phyloP scores from a whole-genome alignment of 2,888 invertebrate genomes.

The Eubasilissa splendida region DNA sequence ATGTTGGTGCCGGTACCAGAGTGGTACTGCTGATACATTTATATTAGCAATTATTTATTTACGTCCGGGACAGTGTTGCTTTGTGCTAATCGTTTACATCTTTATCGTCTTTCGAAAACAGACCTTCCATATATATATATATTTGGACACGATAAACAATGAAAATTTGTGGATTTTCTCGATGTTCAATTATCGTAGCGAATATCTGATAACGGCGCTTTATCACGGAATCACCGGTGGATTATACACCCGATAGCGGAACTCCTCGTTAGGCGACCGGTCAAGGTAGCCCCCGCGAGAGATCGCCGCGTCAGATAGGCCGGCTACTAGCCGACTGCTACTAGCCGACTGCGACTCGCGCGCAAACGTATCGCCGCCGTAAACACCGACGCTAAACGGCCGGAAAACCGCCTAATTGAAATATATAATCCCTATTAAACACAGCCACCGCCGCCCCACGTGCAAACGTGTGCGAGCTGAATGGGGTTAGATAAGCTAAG shows the following conservation, averaged over 20 bases:
- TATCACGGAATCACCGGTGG: constrained; percentile 10
- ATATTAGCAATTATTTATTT: no score
- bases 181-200: neutral
- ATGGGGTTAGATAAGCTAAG: neutral
- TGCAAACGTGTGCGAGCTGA: neutral
- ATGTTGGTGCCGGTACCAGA: no score
- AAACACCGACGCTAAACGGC: constrained; percentile 30
- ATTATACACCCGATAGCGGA: neutral
- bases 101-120: no score
- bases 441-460: constrained; percentile 1
- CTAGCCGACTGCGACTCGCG: neutral
- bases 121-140: no score
- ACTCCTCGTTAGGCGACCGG: constrained; percentile 23
- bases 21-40: no score
- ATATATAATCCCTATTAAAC: constrained; percentile 34
- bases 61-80: no score
- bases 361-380: constrained; percentile 20
- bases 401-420: constrained; percentile 36
- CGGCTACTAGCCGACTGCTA: neutral
- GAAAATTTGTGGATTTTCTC: neutral
- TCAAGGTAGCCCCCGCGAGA: constrained; percentile 14
- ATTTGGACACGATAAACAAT: neutral
- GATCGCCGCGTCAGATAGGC: constrained; percentile 15
- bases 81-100: no score
- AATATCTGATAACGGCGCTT: constrained; percentile 11